These are phyloP conservation scores for Urophycis tenuis DNA, from an alignment of 2,797 vertebrate species.

Conservation along the genomic window DNA sequence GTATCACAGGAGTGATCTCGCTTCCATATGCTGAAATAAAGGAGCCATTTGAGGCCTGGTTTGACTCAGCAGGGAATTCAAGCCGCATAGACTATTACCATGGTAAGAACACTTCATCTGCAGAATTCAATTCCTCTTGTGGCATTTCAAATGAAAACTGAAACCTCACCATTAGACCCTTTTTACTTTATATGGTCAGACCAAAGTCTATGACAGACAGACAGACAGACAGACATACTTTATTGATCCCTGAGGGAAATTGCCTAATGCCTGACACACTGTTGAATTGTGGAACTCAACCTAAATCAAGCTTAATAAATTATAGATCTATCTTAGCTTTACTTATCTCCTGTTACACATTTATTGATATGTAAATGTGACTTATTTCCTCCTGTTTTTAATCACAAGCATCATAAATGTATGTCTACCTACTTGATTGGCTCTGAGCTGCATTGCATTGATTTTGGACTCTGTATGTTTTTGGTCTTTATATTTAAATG, in stretches of 20 bases:
- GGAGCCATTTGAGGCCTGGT: conserved; percentile 82
- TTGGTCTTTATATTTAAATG: not conserved
- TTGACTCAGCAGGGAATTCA: conserved; percentile 64
- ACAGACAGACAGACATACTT: no score
- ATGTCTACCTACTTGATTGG: no score
- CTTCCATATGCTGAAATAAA: conserved; percentile 79
- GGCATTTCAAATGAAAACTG: not conserved
- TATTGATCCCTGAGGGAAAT: no score
- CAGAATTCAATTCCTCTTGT: not conserved
- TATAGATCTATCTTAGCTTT: not conserved
- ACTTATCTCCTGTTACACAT: not conserved
- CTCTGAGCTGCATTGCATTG: no score
- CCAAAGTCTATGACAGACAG: not conserved
- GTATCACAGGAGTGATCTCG: conserved; percentile 68
- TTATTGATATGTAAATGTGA: no score
- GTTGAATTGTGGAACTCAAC: not conserved
- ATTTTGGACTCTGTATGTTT: not conserved
- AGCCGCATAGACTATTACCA: conserved; percentile 74
- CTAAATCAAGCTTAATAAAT: not conserved
- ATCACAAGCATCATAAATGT: no score
- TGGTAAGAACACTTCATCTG: conserved; percentile 47
- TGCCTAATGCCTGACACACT: no score
- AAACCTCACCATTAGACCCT: not conserved
- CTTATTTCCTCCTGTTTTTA: no score
- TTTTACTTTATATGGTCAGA: not conserved